Evolutionary conservation across 2,113 vertebrate genomes (phyloP), one percentile per base, ranked within the genome.

Genomic region (Pterocles gutturalis): DNA sequence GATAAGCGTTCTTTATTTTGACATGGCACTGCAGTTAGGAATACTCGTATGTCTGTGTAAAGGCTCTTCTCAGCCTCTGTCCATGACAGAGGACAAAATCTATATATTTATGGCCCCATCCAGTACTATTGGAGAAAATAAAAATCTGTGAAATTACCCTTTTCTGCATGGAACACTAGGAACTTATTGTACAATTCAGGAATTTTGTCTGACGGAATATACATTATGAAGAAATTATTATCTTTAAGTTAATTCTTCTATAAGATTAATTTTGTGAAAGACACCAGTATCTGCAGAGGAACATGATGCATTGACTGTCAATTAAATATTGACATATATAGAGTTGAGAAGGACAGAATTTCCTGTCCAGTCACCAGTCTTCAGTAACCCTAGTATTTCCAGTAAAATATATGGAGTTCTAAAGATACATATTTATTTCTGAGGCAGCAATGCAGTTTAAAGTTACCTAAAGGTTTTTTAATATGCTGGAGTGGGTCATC

Each of bases 41-140:
- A 38, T 61, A 28, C 0, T 1, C 2, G 0, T 19, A 15, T 33
- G 6, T 61, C 80, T 77, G 36, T n/a, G 22, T n/a, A 70, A 25
- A 69, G 17, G 29, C 66, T 83, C 28, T 95, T 65, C 73, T 86
- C 31, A 55, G 57, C 22, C 36, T 79, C 36, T 90, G 25, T 34
- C 33, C 6, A 1, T 62, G 43, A 24, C 8, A 45, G 21, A 61
- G 19, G 17, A 45, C 49, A 86, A 93, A 70, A 70, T 62, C 24
- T 65, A 15, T 76, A 4, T 55, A 6, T 62, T 77, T 70, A 8
- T 90, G 31, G 31, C 18, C 11, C 13, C 17, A 21, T 77, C 21
- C 29, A 36, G 17, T 55, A 38, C 26, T 61, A 25, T 41, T 34
- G 51, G 31, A 80, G 49, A 66, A 83, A 78, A 88, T 33, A 1